These are phyloP conservation scores for Ariolimax columbianus DNA, from an alignment of 2,888 invertebrate genomes.

Conservation along the genomic window DNA sequence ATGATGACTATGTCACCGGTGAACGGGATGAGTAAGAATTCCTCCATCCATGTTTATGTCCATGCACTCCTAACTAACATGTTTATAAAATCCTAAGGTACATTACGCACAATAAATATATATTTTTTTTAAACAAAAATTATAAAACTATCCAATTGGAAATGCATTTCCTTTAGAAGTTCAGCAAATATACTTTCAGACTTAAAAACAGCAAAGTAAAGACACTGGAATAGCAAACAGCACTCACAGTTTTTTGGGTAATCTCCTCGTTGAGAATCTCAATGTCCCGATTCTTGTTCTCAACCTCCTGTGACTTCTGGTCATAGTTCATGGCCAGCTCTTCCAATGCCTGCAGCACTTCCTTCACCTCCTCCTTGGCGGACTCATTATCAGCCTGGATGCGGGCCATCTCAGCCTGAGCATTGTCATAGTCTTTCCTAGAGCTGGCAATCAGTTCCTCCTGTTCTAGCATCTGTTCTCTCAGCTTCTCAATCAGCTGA, in stretches of 20 bases:
- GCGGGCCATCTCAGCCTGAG: slow-evolving; percentile 92
- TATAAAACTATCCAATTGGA: no score
- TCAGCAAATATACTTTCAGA: neutral
- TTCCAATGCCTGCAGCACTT: slow-evolving; percentile 90
- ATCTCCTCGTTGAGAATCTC: slow-evolving; percentile 94
- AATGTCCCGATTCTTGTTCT: slow-evolving; percentile 96
- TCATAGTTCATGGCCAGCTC: slow-evolving; percentile 99
- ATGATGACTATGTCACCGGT: no score
- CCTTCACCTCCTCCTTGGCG: slow-evolving; percentile 86
- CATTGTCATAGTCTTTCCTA: slow-evolving; percentile 93
- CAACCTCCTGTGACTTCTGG: slow-evolving; percentile 98
- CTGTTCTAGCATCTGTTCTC: slow-evolving; percentile 98
- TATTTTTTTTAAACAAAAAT: no score
- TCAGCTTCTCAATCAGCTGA: slow-evolving; percentile 96
- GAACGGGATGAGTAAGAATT: no score
- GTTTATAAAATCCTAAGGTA: no score
- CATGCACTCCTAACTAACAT: no score
- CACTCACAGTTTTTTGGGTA: slow-evolving; percentile 86
- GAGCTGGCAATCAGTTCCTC: slow-evolving; percentile 85
- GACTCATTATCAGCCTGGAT: slow-evolving; percentile 96
- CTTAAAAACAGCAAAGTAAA: neutral
- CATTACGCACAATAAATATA: no score
- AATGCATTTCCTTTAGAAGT: neutral
- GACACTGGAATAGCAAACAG: neutral
- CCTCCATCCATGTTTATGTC: no score